A percentile compares a stretch with the other conserved stretches of the same genome.
Evolutionary conservation across 2,113 vertebrate species (phyloP).

Genomic region (Agapornis roseicollis): DNA sequence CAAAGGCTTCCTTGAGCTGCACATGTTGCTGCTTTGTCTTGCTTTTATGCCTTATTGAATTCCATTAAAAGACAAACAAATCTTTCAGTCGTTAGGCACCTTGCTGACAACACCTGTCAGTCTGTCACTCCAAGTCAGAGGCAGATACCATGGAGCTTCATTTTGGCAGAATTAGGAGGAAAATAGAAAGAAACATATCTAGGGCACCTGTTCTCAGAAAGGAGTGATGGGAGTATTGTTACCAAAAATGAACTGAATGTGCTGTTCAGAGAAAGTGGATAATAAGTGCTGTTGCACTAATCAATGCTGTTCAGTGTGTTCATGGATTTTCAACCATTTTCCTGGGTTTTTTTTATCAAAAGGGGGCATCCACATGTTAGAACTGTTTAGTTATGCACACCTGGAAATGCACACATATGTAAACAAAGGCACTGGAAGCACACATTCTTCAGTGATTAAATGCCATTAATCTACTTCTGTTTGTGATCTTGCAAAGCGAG

Average conservation of each 20-base stretch:
- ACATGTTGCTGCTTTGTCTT: slow-evolving; percentile 26
- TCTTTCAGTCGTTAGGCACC: slow-evolving; percentile 55
- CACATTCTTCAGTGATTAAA: background rate
- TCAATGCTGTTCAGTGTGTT: background rate
- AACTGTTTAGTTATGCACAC: accelerated
- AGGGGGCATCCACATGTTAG: accelerated
- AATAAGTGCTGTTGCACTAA: background rate
- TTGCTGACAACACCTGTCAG: slow-evolving; percentile 75
- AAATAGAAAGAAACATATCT: slow-evolving; percentile 49
- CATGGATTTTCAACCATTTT: background rate
- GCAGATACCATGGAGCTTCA: slow-evolving; percentile 24
- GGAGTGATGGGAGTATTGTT: slow-evolving; percentile 16
- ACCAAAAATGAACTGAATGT: background rate
- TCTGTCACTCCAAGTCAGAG: slow-evolving; percentile 59
- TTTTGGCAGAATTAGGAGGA: slow-evolving; percentile 59
- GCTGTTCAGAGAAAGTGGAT: background rate
- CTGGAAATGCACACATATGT: background rate
- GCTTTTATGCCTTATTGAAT: slow-evolving; percentile 61
- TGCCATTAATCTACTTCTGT: background rate
- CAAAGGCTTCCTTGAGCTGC: slow-evolving; percentile 37
- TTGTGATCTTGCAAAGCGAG: background rate
- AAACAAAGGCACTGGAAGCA: accelerated
- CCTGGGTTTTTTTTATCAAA: background rate
- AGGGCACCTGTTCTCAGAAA: slow-evolving; percentile 52
- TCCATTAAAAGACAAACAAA: slow-evolving; percentile 59